Base-by-base conservation (phyloP, 2,113 vertebrate species). In the Onychostoma macrolepis region DNA sequence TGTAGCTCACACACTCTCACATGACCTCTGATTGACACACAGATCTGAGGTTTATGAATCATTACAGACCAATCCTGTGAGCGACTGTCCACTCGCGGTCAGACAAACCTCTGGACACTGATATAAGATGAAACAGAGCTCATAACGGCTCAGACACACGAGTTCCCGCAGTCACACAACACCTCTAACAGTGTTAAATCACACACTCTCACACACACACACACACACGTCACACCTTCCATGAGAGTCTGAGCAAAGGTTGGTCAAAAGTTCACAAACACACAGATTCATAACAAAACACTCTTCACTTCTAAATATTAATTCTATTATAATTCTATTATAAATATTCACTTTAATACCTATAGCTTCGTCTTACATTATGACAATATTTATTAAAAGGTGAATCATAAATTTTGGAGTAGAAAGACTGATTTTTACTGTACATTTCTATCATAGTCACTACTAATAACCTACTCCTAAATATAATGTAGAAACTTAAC, bases 151-250 rank as follows among this genome's bases (percentile, higher is more conserved):
- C 53, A 58, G 0, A 56, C 53, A 21, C 53, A 2, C 19, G 6
- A 58, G 75, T 78, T 78, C 75, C 75, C 75, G 21, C 75, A 53
- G 15, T 78, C 75, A 78, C 75, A 78, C 45, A 19, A 30, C 26
- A 53, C 4, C 72, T 43, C 21, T 78, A 53, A 78, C 9, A 33
- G 75, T 78, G 75, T 78, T 7, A 78, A 30, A 78, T 21, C 75
- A 33, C 45, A 78, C 75, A 78, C 45, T 53, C 75, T 76, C 61
- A 15, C 26, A 30, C 63, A 30, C 63, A 11, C 28, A 30, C 63
- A 30, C 63, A 67, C 26, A 67, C 63, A 7, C 63, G 7, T 30
- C 1, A 74, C 71, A 75, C 48, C 26, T n/a, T 75, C 10, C 19
- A 38, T 6, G 13, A n/a, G 15, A 80, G 78, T 58, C 30, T 61